Conservation (phyloP, 2,797 vertebrate species). For the Petrocephalus sullivani region DNA sequence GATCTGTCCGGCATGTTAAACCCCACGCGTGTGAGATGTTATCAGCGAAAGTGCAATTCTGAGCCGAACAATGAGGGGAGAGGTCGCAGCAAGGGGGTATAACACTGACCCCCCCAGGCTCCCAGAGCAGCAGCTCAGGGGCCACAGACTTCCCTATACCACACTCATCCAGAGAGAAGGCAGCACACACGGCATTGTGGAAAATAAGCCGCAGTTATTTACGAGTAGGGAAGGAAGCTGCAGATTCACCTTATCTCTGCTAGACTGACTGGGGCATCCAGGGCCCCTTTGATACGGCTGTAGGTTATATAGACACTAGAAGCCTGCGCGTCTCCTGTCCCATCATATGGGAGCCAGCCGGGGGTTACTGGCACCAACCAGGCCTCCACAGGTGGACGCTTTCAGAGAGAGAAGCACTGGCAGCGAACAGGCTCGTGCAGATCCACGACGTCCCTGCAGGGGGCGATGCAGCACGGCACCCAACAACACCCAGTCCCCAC, state of each 20-base stretch:
- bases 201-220: constrained; percentile 7
- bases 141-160: constrained; percentile 29
- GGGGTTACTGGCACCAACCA: neutral
- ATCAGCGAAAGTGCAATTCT: constrained; percentile 6
- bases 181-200: constrained; percentile 14
- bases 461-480: neutral
- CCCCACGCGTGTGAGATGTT: neutral
- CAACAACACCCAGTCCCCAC: neutral
- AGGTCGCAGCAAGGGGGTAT: neutral
- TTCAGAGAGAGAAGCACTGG: neutral
- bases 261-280: constrained; percentile 2
- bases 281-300: neutral
- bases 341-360: neutral
- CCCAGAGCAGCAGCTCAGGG: neutral
- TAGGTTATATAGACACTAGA: neutral
- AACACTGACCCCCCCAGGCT: neutral
- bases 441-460: neutral
- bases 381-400: neutral
- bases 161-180: constrained; percentile 34
- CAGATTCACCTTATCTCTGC: constrained; percentile 16
- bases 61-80: constrained; percentile 14
- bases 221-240: neutral
- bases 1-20: neutral
- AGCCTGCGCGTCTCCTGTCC: neutral
- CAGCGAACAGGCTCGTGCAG: neutral